Percentiles rank a stretch among this genome's conserved stretches.
phyloP scores from a whole-genome alignment of 2,888 invertebrate genomes.

The Drepana falcataria region DNA sequence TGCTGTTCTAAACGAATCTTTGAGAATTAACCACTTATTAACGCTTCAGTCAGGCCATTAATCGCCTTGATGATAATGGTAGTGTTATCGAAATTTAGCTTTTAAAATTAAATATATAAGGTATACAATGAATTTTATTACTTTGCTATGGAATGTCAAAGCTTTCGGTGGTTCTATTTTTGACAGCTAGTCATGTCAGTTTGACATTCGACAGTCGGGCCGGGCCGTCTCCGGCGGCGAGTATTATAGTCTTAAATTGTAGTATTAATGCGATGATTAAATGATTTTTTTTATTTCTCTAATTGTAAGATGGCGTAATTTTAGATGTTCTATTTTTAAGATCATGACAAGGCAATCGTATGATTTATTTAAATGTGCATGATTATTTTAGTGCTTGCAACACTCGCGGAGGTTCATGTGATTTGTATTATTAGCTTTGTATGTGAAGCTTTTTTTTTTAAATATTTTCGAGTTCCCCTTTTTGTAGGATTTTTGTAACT shows the following conservation, averaged over 20 bases:
- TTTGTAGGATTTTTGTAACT: constrained; percentile 36
- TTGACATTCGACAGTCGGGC: constrained; percentile 46
- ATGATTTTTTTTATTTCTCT: constrained; percentile 43
- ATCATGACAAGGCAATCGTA: constrained; percentile 71
- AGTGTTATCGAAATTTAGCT: not conserved
- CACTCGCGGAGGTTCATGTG: constrained; percentile 42
- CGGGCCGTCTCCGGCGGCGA: constrained; percentile 35
- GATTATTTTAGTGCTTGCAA: constrained; percentile 44
- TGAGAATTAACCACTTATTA: constrained; percentile 8
- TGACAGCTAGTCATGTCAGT: constrained; percentile 71
- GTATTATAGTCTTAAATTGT: constrained; percentile 55
- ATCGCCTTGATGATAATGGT: not conserved
- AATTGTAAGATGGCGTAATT: constrained; percentile 72
- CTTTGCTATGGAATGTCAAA: constrained; percentile 12
- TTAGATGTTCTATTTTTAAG: constrained; percentile 67
- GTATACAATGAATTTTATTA: not conserved
- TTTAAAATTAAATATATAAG: not conserved
- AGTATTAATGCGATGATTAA: constrained; percentile 51
- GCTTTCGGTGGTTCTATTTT: constrained; percentile 31
- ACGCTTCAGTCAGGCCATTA: constrained; percentile 4
- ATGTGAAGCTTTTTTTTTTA: constrained; percentile 52
- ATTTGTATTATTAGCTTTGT: constrained; percentile 55
- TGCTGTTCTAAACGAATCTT: constrained; percentile 18
- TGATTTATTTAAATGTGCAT: constrained; percentile 43
- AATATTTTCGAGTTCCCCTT: constrained; percentile 35